Conservation (phyloP, 2,113 vertebrate genomes). For the Hemibagrus wyckioides region DNA sequence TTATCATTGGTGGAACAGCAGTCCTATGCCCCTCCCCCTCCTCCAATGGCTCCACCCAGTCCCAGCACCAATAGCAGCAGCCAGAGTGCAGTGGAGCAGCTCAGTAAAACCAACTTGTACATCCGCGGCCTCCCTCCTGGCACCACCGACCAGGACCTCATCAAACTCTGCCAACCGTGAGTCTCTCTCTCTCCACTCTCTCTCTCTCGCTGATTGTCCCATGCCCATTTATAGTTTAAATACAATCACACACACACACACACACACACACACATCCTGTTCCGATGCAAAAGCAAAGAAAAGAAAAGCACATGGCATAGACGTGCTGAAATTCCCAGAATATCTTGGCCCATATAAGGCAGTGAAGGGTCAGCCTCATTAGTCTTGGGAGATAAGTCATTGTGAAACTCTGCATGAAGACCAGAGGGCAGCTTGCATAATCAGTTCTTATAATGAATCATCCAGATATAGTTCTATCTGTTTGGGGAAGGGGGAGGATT, state of each 20-base stretch:
- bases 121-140: conserved; percentile 96
- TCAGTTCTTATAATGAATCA: conserved; percentile 53
- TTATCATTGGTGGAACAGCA: conserved; percentile 75
- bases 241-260: conserved; percentile 43
- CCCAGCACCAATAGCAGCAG: conserved; percentile 94
- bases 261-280: conserved; percentile 43
- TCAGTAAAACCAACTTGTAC: conserved; percentile 99
- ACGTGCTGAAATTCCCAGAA: conserved; percentile 40
- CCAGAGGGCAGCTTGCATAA: conserved; percentile 56
- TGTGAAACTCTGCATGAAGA: conserved; percentile 51
- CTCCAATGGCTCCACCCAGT: conserved; percentile 97
- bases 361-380: conserved; percentile 53
- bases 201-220: conserved; percentile 28
- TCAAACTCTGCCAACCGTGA: conserved; percentile 80
- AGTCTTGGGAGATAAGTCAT: conserved; percentile 50
- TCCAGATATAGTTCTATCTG: conserved; percentile 45
- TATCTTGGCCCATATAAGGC: conserved; percentile 47
- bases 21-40: conserved; percentile 96
- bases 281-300: conserved; percentile 39
- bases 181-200: conserved; percentile 51
- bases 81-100: conserved; percentile 87
- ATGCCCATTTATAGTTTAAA: conserved; percentile 39
- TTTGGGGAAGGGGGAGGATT: conserved; percentile 23
- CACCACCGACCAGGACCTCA: conserved; percentile 79
- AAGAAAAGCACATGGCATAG: conserved; percentile 45